Evolutionary conservation across 2,888 invertebrate species (phyloP), one percentile per base, ranked within the genome.

Genomic region (Cristatella mucedo): DNA sequence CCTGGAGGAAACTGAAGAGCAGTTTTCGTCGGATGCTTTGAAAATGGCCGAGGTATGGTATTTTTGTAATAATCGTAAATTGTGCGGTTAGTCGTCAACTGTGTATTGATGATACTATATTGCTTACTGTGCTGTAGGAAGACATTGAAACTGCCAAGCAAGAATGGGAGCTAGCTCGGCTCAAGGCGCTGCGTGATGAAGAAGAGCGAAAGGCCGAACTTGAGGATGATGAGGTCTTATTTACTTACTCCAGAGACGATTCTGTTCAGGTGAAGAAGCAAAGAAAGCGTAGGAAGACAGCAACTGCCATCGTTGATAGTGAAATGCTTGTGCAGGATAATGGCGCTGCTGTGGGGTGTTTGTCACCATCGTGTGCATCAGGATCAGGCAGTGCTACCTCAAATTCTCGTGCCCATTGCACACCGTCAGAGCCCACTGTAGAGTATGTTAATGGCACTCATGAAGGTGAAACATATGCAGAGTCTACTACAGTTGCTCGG

Each of bases 1-100:
- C 58, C 80, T 93, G 52, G 95, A 95, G 68, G 76, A 78, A 51
- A 80, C 83, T 41, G 80, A 82, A 65, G 76, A 77, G 16, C 78
- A 79, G 13, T 75, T 74, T 55, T 70, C 73, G 11, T 81, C 82
- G 1, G 87, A 89, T 56, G 85, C 87, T 54, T 61, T 84, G 26
- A 78, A 80, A 11, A 80, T 79, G 29, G 89, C 87, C 13, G 86
- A 87, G 65, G 82, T 80, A 47, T 41, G 33, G 29, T 22, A n/a
- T 38, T 13, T 38, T 38, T n/a, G n/a, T 9, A 26, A n/a, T 26
- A 26, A 26, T n/a, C 26, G 7, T 26, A 9, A 9, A 26, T n/a
- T 26, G 26, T n/a, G 31, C 16, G n/a, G 16, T 31, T n/a, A 26
- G n/a, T 26, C n/a, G 11, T 26, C 26, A 26, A 26, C 9, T 11